phyloP scores from a whole-genome alignment of 2,888 invertebrate genomes.

The Noctua janthe region DNA sequence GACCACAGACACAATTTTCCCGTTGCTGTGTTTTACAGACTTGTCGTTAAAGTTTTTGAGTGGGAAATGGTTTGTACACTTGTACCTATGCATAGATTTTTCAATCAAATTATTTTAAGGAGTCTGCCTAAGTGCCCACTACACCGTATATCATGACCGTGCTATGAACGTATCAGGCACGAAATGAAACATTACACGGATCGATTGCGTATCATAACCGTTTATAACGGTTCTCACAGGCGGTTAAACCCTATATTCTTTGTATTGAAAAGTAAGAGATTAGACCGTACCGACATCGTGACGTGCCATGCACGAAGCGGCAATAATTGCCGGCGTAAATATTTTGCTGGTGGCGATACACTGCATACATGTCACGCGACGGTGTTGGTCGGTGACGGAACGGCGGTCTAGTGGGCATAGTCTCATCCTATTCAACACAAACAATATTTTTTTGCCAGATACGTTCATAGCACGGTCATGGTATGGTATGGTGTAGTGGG shows the following conservation, averaged over 20 bases:
- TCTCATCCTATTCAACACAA: too few species aligned
- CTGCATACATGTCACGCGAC: too few species aligned
- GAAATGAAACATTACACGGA: neutral
- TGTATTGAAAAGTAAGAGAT: too few species aligned
- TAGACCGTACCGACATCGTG: too few species aligned
- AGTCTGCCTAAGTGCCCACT: neutral
- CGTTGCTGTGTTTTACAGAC: neutral
- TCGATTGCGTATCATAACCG: neutral
- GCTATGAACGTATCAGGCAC: neutral
- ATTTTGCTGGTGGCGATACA: neutral
- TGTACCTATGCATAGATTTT: neutral
- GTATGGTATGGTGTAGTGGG: neutral
- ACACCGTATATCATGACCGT: neutral
- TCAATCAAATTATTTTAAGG: neutral
- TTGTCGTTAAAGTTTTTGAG: slow-evolving; percentile 9
- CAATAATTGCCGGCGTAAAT: too few species aligned
- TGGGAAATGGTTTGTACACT: neutral
- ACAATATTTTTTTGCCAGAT: neutral
- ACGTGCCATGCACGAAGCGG: too few species aligned
- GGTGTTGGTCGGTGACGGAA: too few species aligned
- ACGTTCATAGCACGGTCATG: too few species aligned
- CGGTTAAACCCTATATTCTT: too few species aligned
- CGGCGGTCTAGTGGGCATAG: too few species aligned
- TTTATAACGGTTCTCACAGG: too few species aligned
- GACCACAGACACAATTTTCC: neutral